Percentiles rank a stretch among this genome's conserved stretches.
phyloP scores from a whole-genome alignment of 2,797 vertebrate genomes.

The Cirrhinus mrigala region DNA sequence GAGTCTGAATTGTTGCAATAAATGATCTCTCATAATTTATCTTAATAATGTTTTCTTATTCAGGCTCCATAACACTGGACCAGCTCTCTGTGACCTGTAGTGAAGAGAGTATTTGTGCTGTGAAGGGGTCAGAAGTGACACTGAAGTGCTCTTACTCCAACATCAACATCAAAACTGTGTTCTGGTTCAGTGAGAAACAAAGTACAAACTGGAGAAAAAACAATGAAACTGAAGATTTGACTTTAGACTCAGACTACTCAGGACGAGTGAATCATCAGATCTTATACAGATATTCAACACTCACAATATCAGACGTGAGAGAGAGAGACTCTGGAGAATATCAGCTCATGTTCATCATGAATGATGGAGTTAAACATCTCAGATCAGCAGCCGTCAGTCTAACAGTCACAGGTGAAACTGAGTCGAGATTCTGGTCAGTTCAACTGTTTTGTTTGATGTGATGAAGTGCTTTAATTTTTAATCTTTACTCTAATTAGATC shows the following conservation, averaged over 20 bases:
- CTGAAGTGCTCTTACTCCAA: rapidly evolving
- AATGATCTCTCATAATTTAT: too few species aligned
- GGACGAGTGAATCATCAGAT: slow-evolving; percentile 1
- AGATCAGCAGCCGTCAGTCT: slow-evolving; percentile 31
- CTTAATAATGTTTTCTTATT: not conserved
- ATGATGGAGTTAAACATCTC: slow-evolving; percentile 45
- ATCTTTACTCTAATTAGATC: too few species aligned
- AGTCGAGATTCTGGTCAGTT: not conserved
- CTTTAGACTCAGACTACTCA: slow-evolving; percentile 25
- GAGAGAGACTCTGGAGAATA: slow-evolving; percentile 54
- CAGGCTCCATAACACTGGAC: not conserved
- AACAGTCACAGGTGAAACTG: too few species aligned
- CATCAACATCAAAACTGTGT: not conserved
- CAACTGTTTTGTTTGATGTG: not conserved
- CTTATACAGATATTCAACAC: not conserved
- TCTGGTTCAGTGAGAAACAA: not conserved
- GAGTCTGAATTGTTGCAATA: too few species aligned
- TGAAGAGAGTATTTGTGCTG: not conserved
- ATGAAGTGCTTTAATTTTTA: too few species aligned
- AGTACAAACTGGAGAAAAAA: not conserved
- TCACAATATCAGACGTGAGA: slow-evolving; percentile 52
- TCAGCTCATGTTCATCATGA: slow-evolving; percentile 47
- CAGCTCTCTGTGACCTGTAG: not conserved
- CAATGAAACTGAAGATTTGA: slow-evolving; percentile 17
- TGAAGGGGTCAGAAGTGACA: not conserved